phyloP scores from a whole-genome alignment of 2,888 invertebrate species.

The Hydrotaea cyrtoneurina region DNA sequence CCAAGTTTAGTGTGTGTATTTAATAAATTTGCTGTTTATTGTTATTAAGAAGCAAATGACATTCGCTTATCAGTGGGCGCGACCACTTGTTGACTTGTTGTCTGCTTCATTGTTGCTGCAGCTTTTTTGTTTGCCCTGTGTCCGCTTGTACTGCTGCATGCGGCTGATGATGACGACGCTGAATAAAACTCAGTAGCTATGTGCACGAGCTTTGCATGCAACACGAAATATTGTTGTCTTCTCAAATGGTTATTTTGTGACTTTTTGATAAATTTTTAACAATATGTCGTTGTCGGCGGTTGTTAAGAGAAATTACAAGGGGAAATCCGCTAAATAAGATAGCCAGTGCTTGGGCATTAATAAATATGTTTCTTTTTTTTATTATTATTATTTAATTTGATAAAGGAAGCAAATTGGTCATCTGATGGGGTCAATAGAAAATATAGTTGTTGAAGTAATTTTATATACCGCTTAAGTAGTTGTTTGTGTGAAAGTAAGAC shows the following conservation, averaged over 20 bases:
- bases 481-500: too few species aligned
- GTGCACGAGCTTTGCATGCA: slow-evolving; percentile 50
- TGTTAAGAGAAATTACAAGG: background rate
- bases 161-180: slow-evolving; percentile 12
- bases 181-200: slow-evolving; percentile 26
- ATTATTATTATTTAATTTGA: background rate
- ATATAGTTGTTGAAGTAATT: slow-evolving; percentile 42
- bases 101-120: slow-evolving; percentile 57
- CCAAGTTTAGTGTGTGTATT: slow-evolving; percentile 72
- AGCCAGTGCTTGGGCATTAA: background rate
- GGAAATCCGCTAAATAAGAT: slow-evolving; percentile 8
- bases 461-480: background rate
- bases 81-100: slow-evolving; percentile 72
- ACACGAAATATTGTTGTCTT: slow-evolving; percentile 42
- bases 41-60: slow-evolving; percentile 73
- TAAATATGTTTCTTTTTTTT: background rate
- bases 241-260: slow-evolving; percentile 12
- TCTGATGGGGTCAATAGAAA: background rate
- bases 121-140: background rate
- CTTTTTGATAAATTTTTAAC: slow-evolving; percentile 11
- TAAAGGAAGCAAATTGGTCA: slow-evolving; percentile 18
- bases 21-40: slow-evolving; percentile 78
- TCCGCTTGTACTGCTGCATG: background rate
- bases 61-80: slow-evolving; percentile 76
- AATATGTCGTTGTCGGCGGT: slow-evolving; percentile 16